phyloP scores from a whole-genome alignment of 2,797 vertebrate genomes.

The Harpagifer antarcticus region DNA sequence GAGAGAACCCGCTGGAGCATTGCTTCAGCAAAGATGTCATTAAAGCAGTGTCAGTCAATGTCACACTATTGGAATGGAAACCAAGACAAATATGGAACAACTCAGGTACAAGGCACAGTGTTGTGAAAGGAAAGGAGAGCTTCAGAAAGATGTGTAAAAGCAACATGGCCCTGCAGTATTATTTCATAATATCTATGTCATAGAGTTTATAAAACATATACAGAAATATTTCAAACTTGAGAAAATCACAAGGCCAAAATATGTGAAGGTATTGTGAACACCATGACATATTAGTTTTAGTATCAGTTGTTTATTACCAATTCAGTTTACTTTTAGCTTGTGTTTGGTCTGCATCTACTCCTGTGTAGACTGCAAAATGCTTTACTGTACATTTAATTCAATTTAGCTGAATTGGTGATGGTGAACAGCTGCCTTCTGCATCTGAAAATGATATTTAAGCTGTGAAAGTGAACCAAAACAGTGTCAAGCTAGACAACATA shows the following conservation, averaged over 20 bases:
- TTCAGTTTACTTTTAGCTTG: neutral
- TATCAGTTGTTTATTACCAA: neutral
- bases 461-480: too few relatives aligned
- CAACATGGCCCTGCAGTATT: neutral
- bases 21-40: slow-evolving; percentile 22
- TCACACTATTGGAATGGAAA: slow-evolving; percentile 14
- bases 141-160: neutral
- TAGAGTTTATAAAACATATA: neutral
- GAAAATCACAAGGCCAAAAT: neutral
- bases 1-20: slow-evolving; percentile 2
- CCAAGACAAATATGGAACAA: neutral
- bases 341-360: neutral
- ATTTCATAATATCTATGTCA: neutral
- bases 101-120: neutral
- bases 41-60: slow-evolving; percentile 31
- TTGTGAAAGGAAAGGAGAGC: neutral
- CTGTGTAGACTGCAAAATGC: neutral
- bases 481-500: too few relatives aligned
- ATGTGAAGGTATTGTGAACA: neutral
- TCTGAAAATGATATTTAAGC: too few relatives aligned
- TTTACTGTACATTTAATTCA: neutral
- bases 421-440: too few relatives aligned
- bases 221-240: neutral
- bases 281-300: neutral
- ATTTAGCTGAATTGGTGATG: neutral